Conservation (phyloP, 2,888 invertebrate species). For the Tanypteryx hageni region DNA sequence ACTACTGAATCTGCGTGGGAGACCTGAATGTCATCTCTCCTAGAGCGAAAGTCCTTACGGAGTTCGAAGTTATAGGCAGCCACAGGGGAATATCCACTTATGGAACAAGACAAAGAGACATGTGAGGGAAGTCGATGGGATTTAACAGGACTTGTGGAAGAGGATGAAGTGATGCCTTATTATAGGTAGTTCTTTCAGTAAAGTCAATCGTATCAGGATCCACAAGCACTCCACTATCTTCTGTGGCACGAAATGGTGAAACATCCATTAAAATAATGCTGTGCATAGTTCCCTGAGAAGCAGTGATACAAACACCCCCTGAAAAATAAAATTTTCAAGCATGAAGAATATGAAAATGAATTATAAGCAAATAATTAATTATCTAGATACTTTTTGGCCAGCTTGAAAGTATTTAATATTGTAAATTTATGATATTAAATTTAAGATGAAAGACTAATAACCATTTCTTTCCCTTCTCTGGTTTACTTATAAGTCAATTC, state of each 20-base stretch:
- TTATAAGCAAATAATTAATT: background rate
- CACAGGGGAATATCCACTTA: conserved; percentile 92
- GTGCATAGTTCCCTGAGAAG: conserved; percentile 64
- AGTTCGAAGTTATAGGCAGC: conserved; percentile 91
- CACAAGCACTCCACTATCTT: conserved; percentile 48
- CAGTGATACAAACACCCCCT: conserved; percentile 48
- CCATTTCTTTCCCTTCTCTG: too few species aligned
- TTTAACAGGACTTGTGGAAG: conserved; percentile 37
- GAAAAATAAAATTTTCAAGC: conserved; percentile 6
- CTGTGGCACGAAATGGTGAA: conserved; percentile 55
- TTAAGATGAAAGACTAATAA: too few species aligned
- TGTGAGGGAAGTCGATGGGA: conserved; percentile 82
- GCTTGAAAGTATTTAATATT: too few species aligned
- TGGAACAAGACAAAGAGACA: conserved; percentile 91
- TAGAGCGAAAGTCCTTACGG: conserved; percentile 84
- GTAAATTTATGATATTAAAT: too few species aligned
- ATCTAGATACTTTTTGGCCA: too few species aligned
- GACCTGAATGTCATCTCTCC: conserved; percentile 51
- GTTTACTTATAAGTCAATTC: too few species aligned
- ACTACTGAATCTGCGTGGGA: background rate
- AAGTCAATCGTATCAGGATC: background rate
- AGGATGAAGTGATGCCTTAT: background rate
- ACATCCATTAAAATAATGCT: conserved; percentile 60
- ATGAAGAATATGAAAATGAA: background rate
- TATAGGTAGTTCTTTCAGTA: conserved; percentile 1